Evolutionary conservation across 2,888 invertebrate species (phyloP), one percentile per base, ranked within the genome.

Genomic region (Dolichomitus sp.): DNA sequence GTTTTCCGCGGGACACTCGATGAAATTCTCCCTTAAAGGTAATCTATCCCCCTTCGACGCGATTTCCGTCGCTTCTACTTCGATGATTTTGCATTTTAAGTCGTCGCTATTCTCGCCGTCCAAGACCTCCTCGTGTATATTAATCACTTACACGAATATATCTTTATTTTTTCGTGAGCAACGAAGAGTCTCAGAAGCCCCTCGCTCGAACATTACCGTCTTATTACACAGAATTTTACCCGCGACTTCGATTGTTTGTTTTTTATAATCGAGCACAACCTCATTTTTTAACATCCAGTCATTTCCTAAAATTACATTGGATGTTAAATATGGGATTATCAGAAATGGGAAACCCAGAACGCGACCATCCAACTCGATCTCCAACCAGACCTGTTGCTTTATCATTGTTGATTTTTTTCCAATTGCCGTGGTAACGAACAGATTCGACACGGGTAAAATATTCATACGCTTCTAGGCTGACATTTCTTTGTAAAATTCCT

Each of bases 281-380:
- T 59, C 17, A 7, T 59, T 37, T 37, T 30, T 59, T 1, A 30
- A 37, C 59, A 59, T 59, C 59, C 59, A 59, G 30, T 59, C 37
- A 30, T 30, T 59, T 4, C 59, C 59, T 33, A 59, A n/a, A 4
- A 59, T 59, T 0, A 59, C 37, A 14, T 23, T 12, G 4, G 59
- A 59, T n/a, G 66, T 66, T 19, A 66, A 66, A 45, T 66, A 66
- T 14, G 66, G 66, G n/a, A 66, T 42, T 14, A 59, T 37, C 17
- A 59, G 37, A 17, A 59, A 37, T 1, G 59, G 59, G 12, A 30
- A 59, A 14, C n/a, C 37, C 5, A 59, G 37, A n/a, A 54, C 52
- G 5, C 52, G 19, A 54, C 23, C 23, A n/a, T 17, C 59, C 5
- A 59, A 37, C n/a, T 9, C 14, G 12, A 59, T 59, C n/a, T 59